Percentiles rank a stretch among this genome's conserved stretches.
phyloP scores from a whole-genome alignment of 1,140 invertebrate species.

The Drosophila asahinai region DNA sequence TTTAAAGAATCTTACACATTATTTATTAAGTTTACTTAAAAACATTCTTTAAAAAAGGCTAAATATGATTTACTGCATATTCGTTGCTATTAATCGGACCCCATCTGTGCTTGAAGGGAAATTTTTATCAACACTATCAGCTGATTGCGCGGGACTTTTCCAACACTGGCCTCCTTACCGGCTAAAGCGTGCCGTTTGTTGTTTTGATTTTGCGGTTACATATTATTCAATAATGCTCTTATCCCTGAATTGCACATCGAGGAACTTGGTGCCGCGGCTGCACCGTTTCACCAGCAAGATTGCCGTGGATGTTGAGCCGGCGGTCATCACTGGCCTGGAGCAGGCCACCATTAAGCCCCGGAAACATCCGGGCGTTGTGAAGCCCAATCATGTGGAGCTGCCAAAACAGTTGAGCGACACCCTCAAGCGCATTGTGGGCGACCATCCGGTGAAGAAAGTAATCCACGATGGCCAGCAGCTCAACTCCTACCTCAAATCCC shows the following conservation, averaged over 20 bases:
- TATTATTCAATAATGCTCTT: conserved; percentile 46
- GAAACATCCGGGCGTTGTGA: conserved; percentile 89
- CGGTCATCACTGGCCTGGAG: conserved; percentile 86
- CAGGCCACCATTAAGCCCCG: conserved; percentile 88
- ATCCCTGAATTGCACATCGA: conserved; percentile 23
- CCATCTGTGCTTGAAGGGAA: background rate
- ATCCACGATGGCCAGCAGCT: conserved; percentile 86
- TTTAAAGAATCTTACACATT: background rate
- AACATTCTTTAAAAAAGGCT: background rate
- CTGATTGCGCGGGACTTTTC: background rate
- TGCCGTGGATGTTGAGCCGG: conserved; percentile 86
- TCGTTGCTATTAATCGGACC: background rate
- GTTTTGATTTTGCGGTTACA: conserved; percentile 35
- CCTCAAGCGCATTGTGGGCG: conserved; percentile 86
- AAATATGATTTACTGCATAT: background rate
- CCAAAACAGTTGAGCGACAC: conserved; percentile 87
- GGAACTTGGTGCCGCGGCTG: conserved; percentile 38
- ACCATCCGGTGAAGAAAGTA: conserved; percentile 86
- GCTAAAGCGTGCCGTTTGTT: conserved; percentile 30
- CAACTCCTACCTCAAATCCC: conserved; percentile 87
- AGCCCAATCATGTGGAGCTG: conserved; percentile 86
- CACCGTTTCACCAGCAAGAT: conserved; percentile 83
- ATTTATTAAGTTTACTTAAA: too few species aligned
- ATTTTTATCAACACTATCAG: conserved; percentile 15
- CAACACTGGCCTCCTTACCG: conserved; percentile 17